Evolutionary conservation across 92 coral and sea anemone species (phyloP).

Genomic region (Parazoanthus atlanticus): DNA sequence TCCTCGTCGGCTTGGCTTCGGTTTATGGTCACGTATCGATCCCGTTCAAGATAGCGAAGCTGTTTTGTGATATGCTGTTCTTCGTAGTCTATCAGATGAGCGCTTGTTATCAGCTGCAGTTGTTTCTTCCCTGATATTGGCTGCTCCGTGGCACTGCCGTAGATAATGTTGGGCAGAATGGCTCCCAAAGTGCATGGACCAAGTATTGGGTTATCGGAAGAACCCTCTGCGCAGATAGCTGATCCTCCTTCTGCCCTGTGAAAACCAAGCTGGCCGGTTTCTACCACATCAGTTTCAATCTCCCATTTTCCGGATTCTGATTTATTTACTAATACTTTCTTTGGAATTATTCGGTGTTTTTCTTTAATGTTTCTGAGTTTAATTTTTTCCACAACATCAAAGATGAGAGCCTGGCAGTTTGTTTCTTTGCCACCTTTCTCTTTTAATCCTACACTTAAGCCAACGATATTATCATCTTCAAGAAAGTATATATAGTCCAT

Average conservation of each 20-base stretch:
- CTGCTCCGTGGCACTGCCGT: not conserved
- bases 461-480: not conserved
- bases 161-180: not conserved
- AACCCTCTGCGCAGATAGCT: not conserved
- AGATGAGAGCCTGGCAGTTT: not conserved
- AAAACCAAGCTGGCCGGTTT: not conserved
- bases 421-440: not conserved
- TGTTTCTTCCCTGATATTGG: not conserved
- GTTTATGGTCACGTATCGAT: not conserved
- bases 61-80: not conserved
- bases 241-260: not conserved
- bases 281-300: conserved; percentile 2
- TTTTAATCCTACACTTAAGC: not conserved
- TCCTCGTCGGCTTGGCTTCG: not conserved
- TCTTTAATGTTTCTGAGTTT: not conserved
- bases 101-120: not conserved
- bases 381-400: not conserved
- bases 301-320: not conserved
- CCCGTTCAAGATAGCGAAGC: not conserved
- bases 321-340: not conserved
- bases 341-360: not conserved
- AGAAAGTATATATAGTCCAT: not conserved
- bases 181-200: not conserved
- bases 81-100: conserved; percentile 6
- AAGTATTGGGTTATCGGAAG: not conserved